These are phyloP conservation scores for Myiozetetes cayanensis DNA, from an alignment of 2,113 vertebrate genomes.

Conservation along the genomic window DNA sequence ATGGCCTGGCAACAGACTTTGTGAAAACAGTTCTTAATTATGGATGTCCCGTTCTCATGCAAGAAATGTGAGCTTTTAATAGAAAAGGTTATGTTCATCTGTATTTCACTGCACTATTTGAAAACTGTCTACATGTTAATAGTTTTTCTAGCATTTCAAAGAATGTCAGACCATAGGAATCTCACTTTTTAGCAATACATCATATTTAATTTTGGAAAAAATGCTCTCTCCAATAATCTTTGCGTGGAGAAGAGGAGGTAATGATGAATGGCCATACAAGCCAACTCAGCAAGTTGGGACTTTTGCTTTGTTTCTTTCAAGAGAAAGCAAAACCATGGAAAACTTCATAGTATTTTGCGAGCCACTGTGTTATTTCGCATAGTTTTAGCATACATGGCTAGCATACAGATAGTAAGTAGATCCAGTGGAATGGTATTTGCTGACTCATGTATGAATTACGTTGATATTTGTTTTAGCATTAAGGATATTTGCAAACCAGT, in stretches of 20 bases:
- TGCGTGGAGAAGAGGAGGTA: neutral
- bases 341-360: neutral
- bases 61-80: neutral
- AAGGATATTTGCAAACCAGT: neutral
- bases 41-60: neutral
- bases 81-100: neutral
- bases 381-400: neutral
- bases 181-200: neutral
- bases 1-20: neutral
- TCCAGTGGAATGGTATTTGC: rapidly evolving
- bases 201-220: neutral
- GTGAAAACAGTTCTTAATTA: neutral
- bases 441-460: neutral
- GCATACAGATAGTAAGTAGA: neutral
- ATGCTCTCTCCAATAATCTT: neutral
- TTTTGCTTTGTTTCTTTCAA: neutral
- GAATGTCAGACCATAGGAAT: neutral
- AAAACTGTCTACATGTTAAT: neutral
- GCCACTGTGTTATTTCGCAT: neutral
- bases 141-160: neutral
- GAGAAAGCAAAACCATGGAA: neutral
- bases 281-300: neutral
- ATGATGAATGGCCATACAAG: neutral
- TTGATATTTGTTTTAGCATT: neutral
- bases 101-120: neutral